Conservation (phyloP, 1,140 invertebrate genomes). For the Drosophila hydei region DNA sequence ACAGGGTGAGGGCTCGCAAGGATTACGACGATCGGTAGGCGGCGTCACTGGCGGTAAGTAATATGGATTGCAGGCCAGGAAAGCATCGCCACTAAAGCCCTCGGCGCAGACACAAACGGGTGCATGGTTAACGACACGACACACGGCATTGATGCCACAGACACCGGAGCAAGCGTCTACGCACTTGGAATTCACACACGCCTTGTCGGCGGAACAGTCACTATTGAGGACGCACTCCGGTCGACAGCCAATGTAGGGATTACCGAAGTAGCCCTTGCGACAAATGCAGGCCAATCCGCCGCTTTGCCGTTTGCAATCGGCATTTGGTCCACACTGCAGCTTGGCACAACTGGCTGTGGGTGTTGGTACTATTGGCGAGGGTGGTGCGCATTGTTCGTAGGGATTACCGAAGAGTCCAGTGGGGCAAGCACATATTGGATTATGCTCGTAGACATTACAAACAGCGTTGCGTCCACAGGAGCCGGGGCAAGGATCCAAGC, state of each 20-base stretch:
- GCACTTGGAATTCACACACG: slow-evolving; percentile 92
- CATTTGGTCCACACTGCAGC: slow-evolving; percentile 90
- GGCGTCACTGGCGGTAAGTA: slow-evolving; percentile 73
- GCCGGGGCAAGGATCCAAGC: slow-evolving; percentile 91
- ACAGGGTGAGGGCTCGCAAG: slow-evolving; percentile 90
- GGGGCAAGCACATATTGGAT: slow-evolving; percentile 91
- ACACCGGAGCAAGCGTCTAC: slow-evolving; percentile 90
- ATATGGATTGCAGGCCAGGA: slow-evolving; percentile 87
- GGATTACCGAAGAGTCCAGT: slow-evolving; percentile 91
- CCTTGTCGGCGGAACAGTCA: slow-evolving; percentile 88
- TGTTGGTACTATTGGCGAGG: slow-evolving; percentile 83
- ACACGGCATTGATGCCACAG: slow-evolving; percentile 91
- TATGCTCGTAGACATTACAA: slow-evolving; percentile 90
- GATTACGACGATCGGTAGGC: slow-evolving; percentile 75
- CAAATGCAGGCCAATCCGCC: slow-evolving; percentile 87
- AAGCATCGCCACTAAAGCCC: slow-evolving; percentile 91
- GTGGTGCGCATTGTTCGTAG: slow-evolving; percentile 89
- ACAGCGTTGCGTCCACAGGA: slow-evolving; percentile 91
- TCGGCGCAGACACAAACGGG: slow-evolving; percentile 91
- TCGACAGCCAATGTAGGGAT: slow-evolving; percentile 89
- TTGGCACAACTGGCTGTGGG: slow-evolving; percentile 87
- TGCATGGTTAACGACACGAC: slow-evolving; percentile 90
- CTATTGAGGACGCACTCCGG: slow-evolving; percentile 92
- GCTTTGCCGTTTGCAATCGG: slow-evolving; percentile 87
- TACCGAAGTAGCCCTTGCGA: slow-evolving; percentile 88